Evolutionary conservation across 2,797 vertebrate species (phyloP), one percentile per base, ranked within the genome.

Genomic region (Anabas testudineus): DNA sequence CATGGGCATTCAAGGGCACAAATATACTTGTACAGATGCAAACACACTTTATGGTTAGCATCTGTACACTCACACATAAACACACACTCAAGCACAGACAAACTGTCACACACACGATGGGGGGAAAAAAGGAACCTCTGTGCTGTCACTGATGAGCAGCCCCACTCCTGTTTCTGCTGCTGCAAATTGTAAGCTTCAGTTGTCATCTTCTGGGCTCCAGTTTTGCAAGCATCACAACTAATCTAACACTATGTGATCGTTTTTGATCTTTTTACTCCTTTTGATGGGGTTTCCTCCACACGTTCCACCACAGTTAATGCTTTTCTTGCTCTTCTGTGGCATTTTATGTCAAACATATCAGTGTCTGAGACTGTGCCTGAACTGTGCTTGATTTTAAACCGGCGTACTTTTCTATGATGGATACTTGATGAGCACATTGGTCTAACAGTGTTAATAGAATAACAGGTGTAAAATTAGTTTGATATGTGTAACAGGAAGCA

Each of bases 1-100:
- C 77, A 70, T 76, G 84, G 78, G 74, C 83, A 72, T 81, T 75
- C 68, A 86, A 81, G 73, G 77, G 78, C 69, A 79, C 58, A 82
- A 76, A 75, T 74, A 81, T 78, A 53, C 72, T 76, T 19, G 15
- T 57, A 36, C 68, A 71, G 77, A 84, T 72, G 68, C 81, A 81
- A 71, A 72, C 51, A 19, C 56, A 51, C 53, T 63, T 57, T 73
- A 57, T 71, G 15, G 61, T 64, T 36, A 13, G 28, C 28, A 7
- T 30, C 28, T 30, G 28, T 30, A 30, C 28, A 36, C 12, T 36
- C 77, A 69, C 62, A 66, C 49, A 80, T n/a, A 70, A 60, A 45
- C 48, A 75, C 26, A 19, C 8, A 48, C 34, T 21, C 54, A 39
- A 32, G n/a, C 61, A 18, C 36, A 34, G 43, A 62, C 54, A 47